phyloP scores from a whole-genome alignment of 2,797 vertebrate genomes.

The Coregonus suidteri region DNA sequence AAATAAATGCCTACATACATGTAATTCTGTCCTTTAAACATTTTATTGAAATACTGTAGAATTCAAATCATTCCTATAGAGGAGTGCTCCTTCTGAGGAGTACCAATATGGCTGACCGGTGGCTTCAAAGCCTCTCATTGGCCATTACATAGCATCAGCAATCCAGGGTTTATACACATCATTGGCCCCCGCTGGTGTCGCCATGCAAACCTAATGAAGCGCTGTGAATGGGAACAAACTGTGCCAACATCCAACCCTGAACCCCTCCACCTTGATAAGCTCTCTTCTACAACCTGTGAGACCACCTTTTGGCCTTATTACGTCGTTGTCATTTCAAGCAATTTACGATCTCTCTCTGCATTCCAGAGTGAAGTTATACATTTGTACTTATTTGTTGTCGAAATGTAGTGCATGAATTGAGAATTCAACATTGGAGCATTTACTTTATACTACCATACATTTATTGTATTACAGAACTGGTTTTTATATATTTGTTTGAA shows the following conservation, averaged over 20 bases:
- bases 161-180: too few species aligned
- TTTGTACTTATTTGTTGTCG: conserved; percentile 57
- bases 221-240: conserved; percentile 11
- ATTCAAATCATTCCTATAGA: too few species aligned
- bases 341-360: conserved; percentile 2
- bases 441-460: conserved; percentile 22
- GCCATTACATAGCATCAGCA: too few species aligned
- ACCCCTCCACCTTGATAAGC: conserved; percentile 3
- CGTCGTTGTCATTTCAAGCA: background rate
- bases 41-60: too few species aligned
- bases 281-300: conserved; percentile 23
- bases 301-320: conserved; percentile 10
- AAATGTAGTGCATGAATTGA: conserved; percentile 52
- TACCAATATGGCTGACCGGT: too few species aligned
- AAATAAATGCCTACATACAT: too few species aligned
- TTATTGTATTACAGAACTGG: conserved; percentile 25
- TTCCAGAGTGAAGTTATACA: conserved; percentile 11
- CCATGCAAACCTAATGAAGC: too few species aligned
- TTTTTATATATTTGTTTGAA: conserved; percentile 6
- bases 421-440: conserved; percentile 25
- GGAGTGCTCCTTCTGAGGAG: too few species aligned
- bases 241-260: conserved; percentile 26
- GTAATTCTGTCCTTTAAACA: too few species aligned
- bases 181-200: too few species aligned
- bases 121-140: too few species aligned